These are phyloP conservation scores for Ibidorhyncha struthersii DNA, from an alignment of 2,113 vertebrate species.

Conservation along the genomic window DNA sequence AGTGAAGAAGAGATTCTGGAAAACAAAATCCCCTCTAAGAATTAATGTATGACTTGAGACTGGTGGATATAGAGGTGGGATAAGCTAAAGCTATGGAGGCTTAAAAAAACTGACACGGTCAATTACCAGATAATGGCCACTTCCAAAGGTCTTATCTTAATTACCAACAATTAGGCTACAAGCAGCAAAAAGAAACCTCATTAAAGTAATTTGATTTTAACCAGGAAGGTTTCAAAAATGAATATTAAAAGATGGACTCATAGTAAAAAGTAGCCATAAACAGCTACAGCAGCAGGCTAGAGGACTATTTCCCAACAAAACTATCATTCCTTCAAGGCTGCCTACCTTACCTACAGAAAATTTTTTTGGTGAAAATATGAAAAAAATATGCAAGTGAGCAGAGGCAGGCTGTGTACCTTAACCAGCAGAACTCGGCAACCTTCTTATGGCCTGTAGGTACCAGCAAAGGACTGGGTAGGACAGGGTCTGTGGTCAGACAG, in stretches of 20 bases:
- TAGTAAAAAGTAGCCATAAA: not conserved
- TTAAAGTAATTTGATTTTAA: not conserved
- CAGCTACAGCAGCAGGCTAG: not conserved
- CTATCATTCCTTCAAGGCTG: not conserved
- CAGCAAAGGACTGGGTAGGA: not conserved
- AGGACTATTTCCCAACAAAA: not conserved
- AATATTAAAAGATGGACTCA: not conserved
- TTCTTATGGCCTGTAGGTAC: not conserved
- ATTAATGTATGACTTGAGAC: not conserved
- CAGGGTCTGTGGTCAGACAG: not conserved
- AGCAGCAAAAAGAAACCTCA: not conserved
- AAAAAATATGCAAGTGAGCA: not conserved
- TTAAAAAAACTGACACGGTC: not conserved
- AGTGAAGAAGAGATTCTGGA: not conserved
- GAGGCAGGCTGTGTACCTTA: not conserved
- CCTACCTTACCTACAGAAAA: not conserved
- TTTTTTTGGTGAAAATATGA: not conserved
- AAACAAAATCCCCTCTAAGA: not conserved
- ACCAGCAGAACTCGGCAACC: not conserved
- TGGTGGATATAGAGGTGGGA: not conserved
- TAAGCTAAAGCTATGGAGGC: not conserved
- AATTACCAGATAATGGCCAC: not conserved
- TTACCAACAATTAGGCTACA: not conserved
- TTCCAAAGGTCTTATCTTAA: not conserved
- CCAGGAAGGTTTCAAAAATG: not conserved